Base-by-base conservation (phyloP, 2,113 vertebrate species). In the Arvicanthis niloticus region DNA sequence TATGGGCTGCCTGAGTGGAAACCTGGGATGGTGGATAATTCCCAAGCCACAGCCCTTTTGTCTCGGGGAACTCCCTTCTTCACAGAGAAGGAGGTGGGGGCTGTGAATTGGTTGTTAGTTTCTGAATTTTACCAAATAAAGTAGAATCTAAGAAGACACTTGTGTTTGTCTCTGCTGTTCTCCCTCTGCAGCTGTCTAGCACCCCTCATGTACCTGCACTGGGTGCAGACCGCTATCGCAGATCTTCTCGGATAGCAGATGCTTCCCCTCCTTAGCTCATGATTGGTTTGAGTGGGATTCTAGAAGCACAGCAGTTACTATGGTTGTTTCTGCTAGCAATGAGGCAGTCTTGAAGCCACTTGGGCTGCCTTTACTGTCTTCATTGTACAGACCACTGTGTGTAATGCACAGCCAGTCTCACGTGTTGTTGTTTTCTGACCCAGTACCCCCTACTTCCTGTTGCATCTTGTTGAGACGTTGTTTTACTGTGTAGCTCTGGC, bases 71-170 rank as follows among this genome's bases (percentile, higher is more conserved):
- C 92, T 82, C 91, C 91, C 81, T 94, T 7, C 88, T 96, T 98
- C 96, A 84, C 97, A 96, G 96, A 89, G 77, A 96, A 97, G 96
- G 60, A 88, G 92, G 92, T 73, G 95, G 88, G 91, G 94, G 94
- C 29, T 76, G 91, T 96, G 95, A 67, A 93, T 89, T 97, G 96
- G 93, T 97, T 96, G 96, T 89, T 97, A 98, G 91, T 97, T 98
- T 98, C 89, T 70, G 97, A 98, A 97, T 99, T 99, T 98, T 98
- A 98, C 98, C 98, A 98, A 99, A 99, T 99, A 99, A 99, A 99
- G 98, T 99, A 99, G 97, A 97, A 97, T 98, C 97, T 97, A 96
- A 98, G 97, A 98, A 95, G 96, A 97, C 98, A 80, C 73, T 42
- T 85, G 34, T 0, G 1, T 65, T 87, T 29, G 56, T 85, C 91